Conservation (phyloP, 2,888 invertebrate genomes). For the Apodemia zela region DNA sequence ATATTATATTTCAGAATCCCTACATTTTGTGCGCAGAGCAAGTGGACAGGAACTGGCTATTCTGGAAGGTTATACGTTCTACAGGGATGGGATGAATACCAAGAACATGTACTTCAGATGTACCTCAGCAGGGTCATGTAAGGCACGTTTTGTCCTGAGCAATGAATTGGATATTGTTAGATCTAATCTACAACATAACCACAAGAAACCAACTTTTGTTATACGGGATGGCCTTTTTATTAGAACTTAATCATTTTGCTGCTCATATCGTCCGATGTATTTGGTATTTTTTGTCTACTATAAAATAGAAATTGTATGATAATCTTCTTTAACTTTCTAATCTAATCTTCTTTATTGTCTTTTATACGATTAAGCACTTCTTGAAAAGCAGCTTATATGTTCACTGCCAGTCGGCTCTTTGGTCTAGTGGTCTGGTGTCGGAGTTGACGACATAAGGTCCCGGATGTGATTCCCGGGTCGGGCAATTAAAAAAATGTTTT, state of each 20-base stretch:
- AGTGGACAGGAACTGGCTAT: constrained; percentile 34
- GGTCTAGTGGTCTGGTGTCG: too few relatives aligned
- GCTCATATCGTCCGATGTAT: neutral
- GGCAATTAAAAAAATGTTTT: too few relatives aligned
- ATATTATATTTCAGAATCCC: neutral
- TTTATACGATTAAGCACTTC: too few relatives aligned
- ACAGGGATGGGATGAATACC: constrained; percentile 22
- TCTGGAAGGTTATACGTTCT: constrained; percentile 25
- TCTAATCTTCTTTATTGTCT: neutral
- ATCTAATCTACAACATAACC: constrained; percentile 27
- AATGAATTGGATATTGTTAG: constrained; percentile 31
- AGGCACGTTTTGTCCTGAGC: constrained; percentile 57
- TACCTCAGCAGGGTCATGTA: constrained; percentile 41
- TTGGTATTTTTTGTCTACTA: neutral
- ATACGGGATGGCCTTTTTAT: constrained; percentile 32
- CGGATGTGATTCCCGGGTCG: too few relatives aligned
- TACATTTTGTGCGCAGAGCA: constrained; percentile 24
- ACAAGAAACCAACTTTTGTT: constrained; percentile 29
- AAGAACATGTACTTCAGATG: constrained; percentile 29
- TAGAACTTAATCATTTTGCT: constrained; percentile 20
- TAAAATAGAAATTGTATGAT: neutral
- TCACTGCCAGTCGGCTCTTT: too few relatives aligned
- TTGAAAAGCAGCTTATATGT: too few relatives aligned
- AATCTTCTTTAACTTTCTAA: too few relatives aligned
- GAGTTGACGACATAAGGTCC: too few relatives aligned